These are phyloP conservation scores for Galaxias olidus DNA, from an alignment of 2,797 vertebrate species.

Conservation along the genomic window DNA sequence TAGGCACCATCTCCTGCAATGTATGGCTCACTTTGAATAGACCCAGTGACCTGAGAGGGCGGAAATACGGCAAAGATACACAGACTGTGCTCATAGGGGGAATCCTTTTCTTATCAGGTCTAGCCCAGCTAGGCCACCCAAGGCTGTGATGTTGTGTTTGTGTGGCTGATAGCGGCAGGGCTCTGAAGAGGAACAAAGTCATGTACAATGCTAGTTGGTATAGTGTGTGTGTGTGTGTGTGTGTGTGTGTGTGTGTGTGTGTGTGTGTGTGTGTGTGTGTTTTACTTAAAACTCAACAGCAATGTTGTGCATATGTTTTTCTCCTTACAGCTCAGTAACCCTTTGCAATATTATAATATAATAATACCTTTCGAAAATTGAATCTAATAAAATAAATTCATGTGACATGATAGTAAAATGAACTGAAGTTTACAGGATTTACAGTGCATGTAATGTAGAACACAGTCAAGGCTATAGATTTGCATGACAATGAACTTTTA, in stretches of 20 bases:
- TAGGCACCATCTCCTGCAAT: neutral
- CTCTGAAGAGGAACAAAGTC: neutral
- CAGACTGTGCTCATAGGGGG: neutral
- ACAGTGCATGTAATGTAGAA: too few species aligned
- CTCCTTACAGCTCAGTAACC: too few species aligned
- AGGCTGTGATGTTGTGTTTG: neutral
- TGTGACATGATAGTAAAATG: too few species aligned
- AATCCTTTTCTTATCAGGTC: neutral
- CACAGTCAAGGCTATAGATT: too few species aligned
- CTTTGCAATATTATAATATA: too few species aligned
- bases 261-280: neutral
- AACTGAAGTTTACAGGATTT: too few species aligned
- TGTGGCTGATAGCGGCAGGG: neutral
- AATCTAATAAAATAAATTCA: too few species aligned
- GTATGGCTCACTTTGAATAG: constrained; percentile 28
- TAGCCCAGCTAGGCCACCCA: neutral
- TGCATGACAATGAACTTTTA: too few species aligned
- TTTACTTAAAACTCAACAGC: too few species aligned
- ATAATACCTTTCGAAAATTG: too few species aligned
- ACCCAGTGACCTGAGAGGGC: constrained; percentile 43
- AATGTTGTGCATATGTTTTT: too few species aligned
- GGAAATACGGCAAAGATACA: constrained; percentile 3
- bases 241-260: neutral
- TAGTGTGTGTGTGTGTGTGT: neutral
- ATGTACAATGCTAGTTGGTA: neutral